Percentiles rank a stretch among this genome's conserved stretches.
phyloP scores from a whole-genome alignment of 2,113 vertebrate species.

The Marcusenius ussheri region DNA sequence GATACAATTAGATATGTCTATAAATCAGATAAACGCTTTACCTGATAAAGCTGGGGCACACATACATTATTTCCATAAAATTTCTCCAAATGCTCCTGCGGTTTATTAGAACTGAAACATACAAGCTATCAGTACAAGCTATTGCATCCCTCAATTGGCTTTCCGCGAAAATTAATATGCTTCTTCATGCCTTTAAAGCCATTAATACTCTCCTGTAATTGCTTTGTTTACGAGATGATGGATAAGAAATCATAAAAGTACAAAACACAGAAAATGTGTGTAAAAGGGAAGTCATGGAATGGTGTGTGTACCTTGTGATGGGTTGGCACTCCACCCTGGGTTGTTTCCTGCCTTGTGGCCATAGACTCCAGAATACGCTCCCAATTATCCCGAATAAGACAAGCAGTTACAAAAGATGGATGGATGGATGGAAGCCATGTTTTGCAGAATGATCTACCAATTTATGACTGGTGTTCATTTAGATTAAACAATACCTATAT shows the following conservation, averaged over 20 bases:
- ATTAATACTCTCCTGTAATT: background rate
- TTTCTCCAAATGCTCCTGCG: background rate
- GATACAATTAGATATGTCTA: background rate
- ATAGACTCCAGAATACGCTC: background rate
- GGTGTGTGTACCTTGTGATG: background rate
- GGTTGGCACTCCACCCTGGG: background rate
- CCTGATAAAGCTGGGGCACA: background rate
- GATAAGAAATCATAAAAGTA: background rate
- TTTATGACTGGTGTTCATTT: background rate
- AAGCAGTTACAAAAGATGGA: background rate
- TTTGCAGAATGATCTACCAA: background rate
- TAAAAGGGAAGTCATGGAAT: background rate
- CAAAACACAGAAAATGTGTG: background rate
- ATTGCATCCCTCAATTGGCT: background rate
- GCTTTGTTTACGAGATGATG: background rate
- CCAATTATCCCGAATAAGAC: background rate
- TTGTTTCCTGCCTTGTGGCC: background rate
- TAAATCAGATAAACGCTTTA: background rate
- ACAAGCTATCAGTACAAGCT: background rate
- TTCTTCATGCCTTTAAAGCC: background rate
- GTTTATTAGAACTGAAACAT: background rate
- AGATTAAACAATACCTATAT: background rate
- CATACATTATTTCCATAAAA: background rate
- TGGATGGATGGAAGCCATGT: background rate
- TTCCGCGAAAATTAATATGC: background rate